These are phyloP conservation scores for Silurus lanzhouensis DNA, from an alignment of 2,797 vertebrate species.

Conservation along the genomic window DNA sequence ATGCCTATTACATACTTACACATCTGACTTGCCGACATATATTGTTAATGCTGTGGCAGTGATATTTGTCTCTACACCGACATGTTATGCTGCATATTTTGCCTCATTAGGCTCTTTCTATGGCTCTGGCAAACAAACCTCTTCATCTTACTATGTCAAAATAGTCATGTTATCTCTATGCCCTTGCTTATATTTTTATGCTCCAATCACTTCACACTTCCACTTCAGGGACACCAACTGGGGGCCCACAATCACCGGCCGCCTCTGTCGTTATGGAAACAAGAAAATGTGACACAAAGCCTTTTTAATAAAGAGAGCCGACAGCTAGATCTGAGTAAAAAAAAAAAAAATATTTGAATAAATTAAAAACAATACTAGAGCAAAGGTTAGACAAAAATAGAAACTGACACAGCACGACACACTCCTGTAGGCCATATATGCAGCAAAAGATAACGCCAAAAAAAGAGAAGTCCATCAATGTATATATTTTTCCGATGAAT, in stretches of 20 bases:
- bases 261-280: slow-evolving; percentile 84
- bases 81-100: not conserved
- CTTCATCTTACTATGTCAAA: slow-evolving; percentile 48
- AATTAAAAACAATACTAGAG: slow-evolving; percentile 43
- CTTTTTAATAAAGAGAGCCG: slow-evolving; percentile 67
- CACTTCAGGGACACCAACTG: slow-evolving; percentile 61
- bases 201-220: slow-evolving; percentile 54
- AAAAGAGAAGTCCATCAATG: slow-evolving; percentile 3
- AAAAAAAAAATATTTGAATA: slow-evolving; percentile 62
- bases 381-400: slow-evolving; percentile 47
- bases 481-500: slow-evolving; percentile 22
- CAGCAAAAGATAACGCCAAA: slow-evolving; percentile 11
- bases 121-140: slow-evolving; percentile 15
- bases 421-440: slow-evolving; percentile 15
- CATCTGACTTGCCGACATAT: not conserved
- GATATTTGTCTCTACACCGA: slow-evolving; percentile 3
- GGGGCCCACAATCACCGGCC: slow-evolving; percentile 65
- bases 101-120: slow-evolving; percentile 19
- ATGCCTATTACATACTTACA: not conserved
- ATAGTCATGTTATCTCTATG: slow-evolving; percentile 39
- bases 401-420: slow-evolving; percentile 39
- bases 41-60: not conserved
- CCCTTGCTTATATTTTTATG: slow-evolving; percentile 52
- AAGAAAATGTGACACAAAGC: slow-evolving; percentile 77
- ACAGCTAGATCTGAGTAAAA: slow-evolving; percentile 67